A percentile compares a stretch with the other conserved stretches of the same genome.
Conservation (phyloP, 2,113 vertebrate species). For the Panurus biarmicus region DNA sequence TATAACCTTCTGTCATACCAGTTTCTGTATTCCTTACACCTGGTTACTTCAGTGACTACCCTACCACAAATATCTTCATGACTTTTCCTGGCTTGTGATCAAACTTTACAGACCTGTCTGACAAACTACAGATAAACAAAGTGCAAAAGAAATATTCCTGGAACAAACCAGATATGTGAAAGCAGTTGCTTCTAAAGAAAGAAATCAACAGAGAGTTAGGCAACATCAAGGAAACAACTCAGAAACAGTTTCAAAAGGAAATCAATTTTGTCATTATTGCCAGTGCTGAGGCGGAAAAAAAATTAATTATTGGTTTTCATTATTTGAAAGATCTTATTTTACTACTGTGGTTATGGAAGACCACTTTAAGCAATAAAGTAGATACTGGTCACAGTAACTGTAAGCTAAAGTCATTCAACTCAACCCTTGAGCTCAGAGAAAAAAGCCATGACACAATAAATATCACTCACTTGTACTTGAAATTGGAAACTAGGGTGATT, state of each 20-base stretch:
- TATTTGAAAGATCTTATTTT: conserved; percentile 19
- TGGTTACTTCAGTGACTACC: neutral
- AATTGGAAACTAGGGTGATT: neutral
- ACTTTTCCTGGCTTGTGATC: neutral
- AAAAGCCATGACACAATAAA: neutral
- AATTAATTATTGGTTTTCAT: neutral
- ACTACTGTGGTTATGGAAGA: neutral
- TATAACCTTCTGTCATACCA: neutral
- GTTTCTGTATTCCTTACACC: neutral
- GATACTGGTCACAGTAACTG: neutral
- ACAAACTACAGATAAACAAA: neutral
- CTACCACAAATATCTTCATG: neutral
- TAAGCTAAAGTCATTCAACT: neutral
- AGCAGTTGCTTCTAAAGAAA: neutral
- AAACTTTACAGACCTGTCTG: neutral
- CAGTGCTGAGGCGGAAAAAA: neutral
- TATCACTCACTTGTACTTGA: neutral
- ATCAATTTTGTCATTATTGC: neutral
- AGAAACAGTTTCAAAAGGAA: conserved; percentile 4
- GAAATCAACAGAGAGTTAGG: neutral
- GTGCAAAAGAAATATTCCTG: neutral
- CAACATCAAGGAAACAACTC: neutral
- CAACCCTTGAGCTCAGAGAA: neutral
- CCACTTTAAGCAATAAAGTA: neutral
- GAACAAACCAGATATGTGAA: neutral